Conservation (phyloP, 2,888 invertebrate species). For the Agrochola lychnidis region DNA sequence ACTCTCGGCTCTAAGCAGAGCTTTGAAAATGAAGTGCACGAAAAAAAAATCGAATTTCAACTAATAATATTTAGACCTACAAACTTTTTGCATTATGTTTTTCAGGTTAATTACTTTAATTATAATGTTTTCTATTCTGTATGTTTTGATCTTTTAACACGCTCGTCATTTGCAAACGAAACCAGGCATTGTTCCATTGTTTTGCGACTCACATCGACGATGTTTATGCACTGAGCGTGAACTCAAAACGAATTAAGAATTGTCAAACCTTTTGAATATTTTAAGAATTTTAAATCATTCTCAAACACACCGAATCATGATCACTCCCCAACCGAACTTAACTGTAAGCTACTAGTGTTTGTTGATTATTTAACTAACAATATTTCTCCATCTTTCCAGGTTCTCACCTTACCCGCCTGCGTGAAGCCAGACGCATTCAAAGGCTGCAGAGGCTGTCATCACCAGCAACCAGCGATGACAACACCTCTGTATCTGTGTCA, state of each 20-base stretch:
- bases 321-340: neutral
- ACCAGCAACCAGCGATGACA: constrained; percentile 69
- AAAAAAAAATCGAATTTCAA: neutral
- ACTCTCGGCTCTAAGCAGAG: too few species aligned
- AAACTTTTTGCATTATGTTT: neutral
- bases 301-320: neutral
- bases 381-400: constrained; percentile 77
- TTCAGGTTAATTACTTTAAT: neutral
- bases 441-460: constrained; percentile 76
- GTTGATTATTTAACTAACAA: constrained; percentile 13
- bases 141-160: constrained; percentile 26
- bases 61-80: neutral
- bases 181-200: constrained; percentile 53
- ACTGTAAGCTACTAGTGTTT: neutral
- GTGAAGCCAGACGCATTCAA: constrained; percentile 83
- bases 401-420: constrained; percentile 78
- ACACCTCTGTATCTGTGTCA: constrained; percentile 52
- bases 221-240: neutral
- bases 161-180: constrained; percentile 23
- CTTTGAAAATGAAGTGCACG: too few species aligned
- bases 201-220: neutral
- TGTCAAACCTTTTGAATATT: neutral
- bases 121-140: neutral
- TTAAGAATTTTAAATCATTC: neutral
- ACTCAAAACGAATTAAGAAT: constrained; percentile 6